Base-by-base conservation (phyloP, 2,888 invertebrate genomes). In the Acrobasis repandana region DNA sequence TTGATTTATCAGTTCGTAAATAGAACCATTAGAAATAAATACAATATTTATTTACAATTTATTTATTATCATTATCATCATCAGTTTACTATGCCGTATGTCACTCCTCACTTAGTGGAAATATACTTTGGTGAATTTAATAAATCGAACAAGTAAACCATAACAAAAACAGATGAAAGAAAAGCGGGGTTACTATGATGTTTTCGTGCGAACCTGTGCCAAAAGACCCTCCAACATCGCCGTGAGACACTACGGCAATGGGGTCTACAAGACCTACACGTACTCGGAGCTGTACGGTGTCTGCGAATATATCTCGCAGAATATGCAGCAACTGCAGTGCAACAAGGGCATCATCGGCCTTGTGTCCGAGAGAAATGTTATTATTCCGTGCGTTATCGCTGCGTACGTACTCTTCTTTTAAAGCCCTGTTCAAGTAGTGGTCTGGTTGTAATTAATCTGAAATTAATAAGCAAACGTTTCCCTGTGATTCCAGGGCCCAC, bases 361-460 rank as follows among this genome's bases (percentile, higher is more conserved):
- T 52, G 75, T 90, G 56, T 90, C 93, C 60, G 83, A 86, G 51
- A 92, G 93, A 69, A 93, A 93, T 74, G 75, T 89, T 51, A 83
- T 92, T 56, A 85, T 93, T 69, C 94, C 94, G 47, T 88, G 93
- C 66, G 76, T 93, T 62, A 86, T 94, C 67, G 87, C 94, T 38
- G 93, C 93, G 94, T 94, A 86, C 88, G 91, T 87, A 46, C 49
- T 61, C 34, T 43, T 54, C 16, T 49, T 54, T 34, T 36, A 20
- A 16, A 47, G 6, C 61, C 6, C 38, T 38, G 10, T 11, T 11
- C 10, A 11, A 38, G 38, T 14, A 38, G 38, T 38, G 4, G 2
- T 38, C n/a, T 28, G 28, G 18, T 18, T n/a, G 8, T 15, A 49
- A 16, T 8, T 47, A 52, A 51, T 15, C n/a, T 50, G 1, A 43